Conservation (phyloP, 23 tunicate species). For the Halocynthia roretzi region DNA sequence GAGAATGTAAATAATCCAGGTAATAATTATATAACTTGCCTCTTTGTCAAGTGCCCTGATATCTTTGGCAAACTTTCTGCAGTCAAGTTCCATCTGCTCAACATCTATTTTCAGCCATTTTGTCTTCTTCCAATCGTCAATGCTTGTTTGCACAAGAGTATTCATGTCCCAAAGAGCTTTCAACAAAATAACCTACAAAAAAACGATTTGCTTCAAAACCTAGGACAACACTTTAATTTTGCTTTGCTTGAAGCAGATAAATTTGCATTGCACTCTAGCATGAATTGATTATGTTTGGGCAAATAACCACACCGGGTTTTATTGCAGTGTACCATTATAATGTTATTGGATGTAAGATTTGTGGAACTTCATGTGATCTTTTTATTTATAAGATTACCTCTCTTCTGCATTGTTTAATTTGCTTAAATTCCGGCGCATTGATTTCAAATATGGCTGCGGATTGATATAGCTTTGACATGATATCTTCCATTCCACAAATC, state of each 20-base stretch:
- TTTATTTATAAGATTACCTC: constrained; percentile 30
- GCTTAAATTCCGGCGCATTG: constrained; percentile 97
- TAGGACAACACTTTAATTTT: not conserved
- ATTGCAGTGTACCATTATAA: no score
- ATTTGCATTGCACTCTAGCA: not conserved
- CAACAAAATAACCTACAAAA: constrained; percentile 63
- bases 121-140: constrained; percentile 92
- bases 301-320: not conserved
- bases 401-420: constrained; percentile 87
- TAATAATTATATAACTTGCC: constrained; percentile 4
- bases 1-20: no score
- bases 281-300: not conserved
- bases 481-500: constrained; percentile 79
- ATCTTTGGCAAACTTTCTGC: constrained; percentile 96
- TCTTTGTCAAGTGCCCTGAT: constrained; percentile 87
- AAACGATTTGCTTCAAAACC: no score
- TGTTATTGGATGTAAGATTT: not conserved
- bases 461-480: constrained; percentile 68
- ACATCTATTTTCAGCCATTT: constrained; percentile 91
- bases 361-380: not conserved
- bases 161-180: constrained; percentile 95
- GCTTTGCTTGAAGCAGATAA: not conserved
- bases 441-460: constrained; percentile 92
- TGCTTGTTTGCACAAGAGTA: constrained; percentile 67
- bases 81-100: constrained; percentile 95